Conservation (phyloP, 2,888 invertebrate species). For the Phorcus lineatus region DNA sequence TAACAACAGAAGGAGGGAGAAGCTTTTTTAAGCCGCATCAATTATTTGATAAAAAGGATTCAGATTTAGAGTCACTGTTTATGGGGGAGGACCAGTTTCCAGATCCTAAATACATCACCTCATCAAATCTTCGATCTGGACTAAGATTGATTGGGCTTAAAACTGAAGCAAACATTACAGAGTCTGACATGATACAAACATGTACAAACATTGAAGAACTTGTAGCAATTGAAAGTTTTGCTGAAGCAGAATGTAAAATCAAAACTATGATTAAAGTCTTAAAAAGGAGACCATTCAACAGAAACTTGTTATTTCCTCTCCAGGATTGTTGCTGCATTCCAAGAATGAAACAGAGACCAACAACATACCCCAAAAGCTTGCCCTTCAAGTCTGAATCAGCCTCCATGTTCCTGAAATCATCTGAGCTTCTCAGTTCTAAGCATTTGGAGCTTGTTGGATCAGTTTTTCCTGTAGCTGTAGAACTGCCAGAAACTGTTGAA, state of each 20-base stretch:
- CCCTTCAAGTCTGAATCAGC: slow-evolving; percentile 23
- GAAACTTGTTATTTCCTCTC: background rate
- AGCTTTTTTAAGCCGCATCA: slow-evolving; percentile 29
- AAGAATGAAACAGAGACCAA: slow-evolving; percentile 31
- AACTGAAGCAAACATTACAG: slow-evolving; percentile 43
- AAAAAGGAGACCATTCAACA: background rate
- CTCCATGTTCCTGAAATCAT: slow-evolving; percentile 38
- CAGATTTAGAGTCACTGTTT: slow-evolving; percentile 47
- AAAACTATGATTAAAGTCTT: background rate
- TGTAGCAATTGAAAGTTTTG: background rate
- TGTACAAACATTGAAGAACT: slow-evolving; percentile 33
- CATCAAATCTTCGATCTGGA: slow-evolving; percentile 41
- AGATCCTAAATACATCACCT: slow-evolving; percentile 30
- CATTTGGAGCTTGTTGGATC: slow-evolving; percentile 40
- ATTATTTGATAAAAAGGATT: slow-evolving; percentile 51
- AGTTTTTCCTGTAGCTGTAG: slow-evolving; percentile 36
- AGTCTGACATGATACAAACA: slow-evolving; percentile 45
- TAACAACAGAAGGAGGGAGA: slow-evolving; percentile 24
- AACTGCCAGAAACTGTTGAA: background rate
- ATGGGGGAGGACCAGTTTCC: slow-evolving; percentile 55
- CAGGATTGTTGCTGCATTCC: slow-evolving; percentile 32
- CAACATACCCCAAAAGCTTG: slow-evolving; percentile 35
- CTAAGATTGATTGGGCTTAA: slow-evolving; percentile 54
- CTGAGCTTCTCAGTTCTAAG: slow-evolving; percentile 34
- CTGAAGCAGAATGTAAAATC: background rate